Evolutionary conservation across 2,797 vertebrate species (phyloP).

Genomic region (Muraenolepis orangiensis): DNA sequence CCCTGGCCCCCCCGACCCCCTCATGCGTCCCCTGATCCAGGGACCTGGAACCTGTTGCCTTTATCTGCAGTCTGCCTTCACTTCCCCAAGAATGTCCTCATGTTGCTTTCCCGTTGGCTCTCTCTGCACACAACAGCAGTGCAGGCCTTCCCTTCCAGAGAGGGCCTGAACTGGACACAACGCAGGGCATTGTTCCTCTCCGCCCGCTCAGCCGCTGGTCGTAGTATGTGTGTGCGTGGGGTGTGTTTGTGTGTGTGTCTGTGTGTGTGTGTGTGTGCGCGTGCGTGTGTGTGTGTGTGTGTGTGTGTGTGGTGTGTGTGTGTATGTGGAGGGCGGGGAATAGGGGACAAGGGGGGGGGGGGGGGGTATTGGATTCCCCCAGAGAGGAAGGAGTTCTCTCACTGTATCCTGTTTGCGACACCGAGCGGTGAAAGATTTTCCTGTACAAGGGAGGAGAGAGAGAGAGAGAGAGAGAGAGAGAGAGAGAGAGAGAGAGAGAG

Average conservation of each 20-base stretch:
- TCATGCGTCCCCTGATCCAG: neutral
- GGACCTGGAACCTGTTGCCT: neutral
- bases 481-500: neutral
- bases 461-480: constrained; percentile 16
- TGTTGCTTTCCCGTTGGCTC: constrained; percentile 45
- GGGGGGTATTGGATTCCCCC: constrained; percentile 56
- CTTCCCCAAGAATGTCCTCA: constrained; percentile 44
- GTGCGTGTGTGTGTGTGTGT: constrained; percentile 50
- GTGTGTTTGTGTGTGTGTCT: constrained; percentile 40
- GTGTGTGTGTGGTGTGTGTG: constrained; percentile 46
- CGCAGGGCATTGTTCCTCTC: constrained; percentile 64
- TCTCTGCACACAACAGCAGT: neutral
- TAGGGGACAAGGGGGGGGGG: constrained; percentile 14
- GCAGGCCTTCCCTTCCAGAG: neutral
- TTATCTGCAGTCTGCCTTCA: neutral
- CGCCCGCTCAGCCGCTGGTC: constrained; percentile 37
- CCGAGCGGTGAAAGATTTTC: constrained; percentile 54
- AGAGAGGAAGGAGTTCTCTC: constrained; percentile 56
- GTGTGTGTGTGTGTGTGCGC: constrained; percentile 40
- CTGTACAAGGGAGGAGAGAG: constrained; percentile 44
- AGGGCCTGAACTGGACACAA: constrained; percentile 64
- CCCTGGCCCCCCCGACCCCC: neutral
- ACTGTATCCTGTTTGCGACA: constrained; percentile 67
- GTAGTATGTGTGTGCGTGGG: constrained; percentile 18
- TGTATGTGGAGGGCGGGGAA: constrained; percentile 44